Percentiles rank a stretch among this genome's conserved stretches.
phyloP scores from a whole-genome alignment of 2,888 invertebrate genomes.

The Oscheius sp. region DNA sequence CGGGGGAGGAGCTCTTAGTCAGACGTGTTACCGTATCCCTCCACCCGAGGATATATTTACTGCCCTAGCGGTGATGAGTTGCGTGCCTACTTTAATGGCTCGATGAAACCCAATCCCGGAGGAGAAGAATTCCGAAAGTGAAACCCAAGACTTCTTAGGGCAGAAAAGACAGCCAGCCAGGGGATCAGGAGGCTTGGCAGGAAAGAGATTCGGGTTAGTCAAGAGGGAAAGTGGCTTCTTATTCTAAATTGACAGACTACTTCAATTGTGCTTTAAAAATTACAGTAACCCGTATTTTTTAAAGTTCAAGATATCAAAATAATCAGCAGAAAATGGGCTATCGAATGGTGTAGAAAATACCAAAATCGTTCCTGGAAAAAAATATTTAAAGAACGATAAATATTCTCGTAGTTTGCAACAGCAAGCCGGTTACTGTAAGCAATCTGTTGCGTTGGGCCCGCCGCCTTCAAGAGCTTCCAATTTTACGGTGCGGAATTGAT shows the following conservation, averaged over 20 bases:
- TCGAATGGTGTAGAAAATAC: too few relatives aligned
- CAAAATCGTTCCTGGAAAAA: too few relatives aligned
- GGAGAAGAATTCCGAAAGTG: conserved; percentile 28
- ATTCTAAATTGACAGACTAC: background rate
- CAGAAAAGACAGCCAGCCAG: background rate
- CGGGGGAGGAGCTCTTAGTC: background rate
- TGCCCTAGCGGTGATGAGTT: conserved; percentile 23
- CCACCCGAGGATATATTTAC: conserved; percentile 19
- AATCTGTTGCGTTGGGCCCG: too few relatives aligned
- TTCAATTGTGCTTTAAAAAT: background rate
- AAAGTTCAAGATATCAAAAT: too few relatives aligned
- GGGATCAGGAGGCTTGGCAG: conserved; percentile 1
- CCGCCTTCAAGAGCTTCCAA: too few relatives aligned
- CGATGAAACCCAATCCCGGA: conserved; percentile 24
- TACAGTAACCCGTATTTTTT: background rate
- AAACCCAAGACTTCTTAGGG: conserved; percentile 22
- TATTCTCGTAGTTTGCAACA: too few relatives aligned
- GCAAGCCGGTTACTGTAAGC: too few relatives aligned
- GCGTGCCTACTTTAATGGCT: conserved; percentile 37
- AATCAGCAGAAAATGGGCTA: too few relatives aligned
- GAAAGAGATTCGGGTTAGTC: conserved; percentile 13
- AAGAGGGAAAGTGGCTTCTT: background rate
- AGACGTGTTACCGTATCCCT: conserved; percentile 28
- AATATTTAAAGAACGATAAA: too few relatives aligned
- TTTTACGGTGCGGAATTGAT: too few relatives aligned